These are phyloP conservation scores for Phytoseiulus persimilis DNA, from an alignment of 2,888 invertebrate species.

Conservation along the genomic window DNA sequence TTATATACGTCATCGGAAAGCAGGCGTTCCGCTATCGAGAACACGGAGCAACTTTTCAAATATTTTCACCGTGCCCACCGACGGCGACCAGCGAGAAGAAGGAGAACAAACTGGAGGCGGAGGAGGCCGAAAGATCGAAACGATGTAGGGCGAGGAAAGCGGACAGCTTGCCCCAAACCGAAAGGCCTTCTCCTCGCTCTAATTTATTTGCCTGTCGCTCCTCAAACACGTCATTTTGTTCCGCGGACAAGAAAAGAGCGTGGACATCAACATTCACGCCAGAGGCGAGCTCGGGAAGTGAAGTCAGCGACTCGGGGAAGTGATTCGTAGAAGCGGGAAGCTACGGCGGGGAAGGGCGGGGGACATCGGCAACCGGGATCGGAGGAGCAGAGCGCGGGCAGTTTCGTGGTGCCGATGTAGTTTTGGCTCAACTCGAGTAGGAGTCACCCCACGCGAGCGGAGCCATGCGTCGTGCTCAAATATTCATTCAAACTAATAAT, in stretches of 20 bases:
- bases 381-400: too few relatives aligned
- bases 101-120: neutral
- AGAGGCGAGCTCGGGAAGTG: neutral
- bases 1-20: neutral
- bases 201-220: neutral
- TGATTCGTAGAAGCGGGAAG: neutral
- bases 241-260: neutral
- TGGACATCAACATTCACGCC: neutral
- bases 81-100: neutral
- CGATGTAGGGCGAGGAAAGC: too few relatives aligned
- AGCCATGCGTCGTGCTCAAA: neutral
- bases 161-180: neutral
- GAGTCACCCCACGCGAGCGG: neutral
- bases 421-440: neutral
- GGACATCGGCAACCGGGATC: too few relatives aligned
- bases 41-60: neutral
- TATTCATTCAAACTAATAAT: constrained; percentile 27
- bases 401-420: neutral
- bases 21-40: neutral
- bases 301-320: too few relatives aligned
- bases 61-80: neutral
- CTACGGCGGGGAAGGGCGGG: too few relatives aligned
- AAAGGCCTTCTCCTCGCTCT: neutral
- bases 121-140: neutral
- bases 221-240: neutral